Evolutionary conservation across 2,797 vertebrate species (phyloP), one percentile per base, ranked within the genome.

Genomic region (Pangasius djambal): DNA sequence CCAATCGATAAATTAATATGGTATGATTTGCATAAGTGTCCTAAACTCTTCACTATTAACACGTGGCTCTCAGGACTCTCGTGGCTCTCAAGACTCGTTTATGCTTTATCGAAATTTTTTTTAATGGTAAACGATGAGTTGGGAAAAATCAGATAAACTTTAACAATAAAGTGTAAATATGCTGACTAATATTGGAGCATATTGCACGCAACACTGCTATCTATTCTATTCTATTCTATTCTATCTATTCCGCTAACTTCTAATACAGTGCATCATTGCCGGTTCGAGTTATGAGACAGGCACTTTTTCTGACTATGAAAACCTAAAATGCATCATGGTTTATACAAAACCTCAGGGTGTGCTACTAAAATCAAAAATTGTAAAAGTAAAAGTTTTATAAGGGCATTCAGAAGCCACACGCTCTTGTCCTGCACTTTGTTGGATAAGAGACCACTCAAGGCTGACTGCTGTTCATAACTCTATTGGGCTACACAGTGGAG

Each of bases 381-480:
- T 34, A 6, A 70, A 37, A 34, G 0, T 34, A 6, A 70, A 37
- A 8, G 18, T 37, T 20, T 37, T 20, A 4, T 20, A 70, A 70
- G 18, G 6, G 16, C 16, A 40, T 20, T 37, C 6, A 20, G 40
- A 75, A 75, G 20, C 9, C 37, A 44, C 37, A 10, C 1, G 22
- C 31, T 70, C 69, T 72, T 69, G 65, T 31, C 25, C n/a, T 69
- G 67, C n/a, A 69, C 67, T 74, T 37, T 25, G 16, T 16, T 77
- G 74, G 74, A 77, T 77, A 50, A 15, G 40, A 44, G 72, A 28
- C 72, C 44, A n/a, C 52, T 20, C 77, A 55, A 57, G 25, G 16
- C 77, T 90, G 89, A 83, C 91, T 81, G 55, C 63, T 70, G 75
- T 90, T 90, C 85, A 50, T 22, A 48, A 50, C 28, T 81, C 31